phyloP scores from a whole-genome alignment of 2,888 invertebrate genomes.

The Pseudococcus jackbeardsleyi region DNA sequence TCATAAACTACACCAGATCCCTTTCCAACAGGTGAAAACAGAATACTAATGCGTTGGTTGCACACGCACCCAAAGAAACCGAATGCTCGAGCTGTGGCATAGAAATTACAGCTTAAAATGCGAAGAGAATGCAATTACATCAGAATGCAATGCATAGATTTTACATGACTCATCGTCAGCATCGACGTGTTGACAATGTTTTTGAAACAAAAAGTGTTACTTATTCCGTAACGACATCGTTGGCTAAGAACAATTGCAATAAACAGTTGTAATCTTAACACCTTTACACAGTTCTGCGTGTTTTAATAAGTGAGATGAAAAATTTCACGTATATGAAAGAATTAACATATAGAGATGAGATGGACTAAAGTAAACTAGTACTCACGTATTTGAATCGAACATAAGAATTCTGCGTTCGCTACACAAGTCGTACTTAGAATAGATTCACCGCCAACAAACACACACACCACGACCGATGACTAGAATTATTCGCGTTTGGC shows the following conservation, averaged over 20 bases:
- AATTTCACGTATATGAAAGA: slow-evolving; percentile 1
- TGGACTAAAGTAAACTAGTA: not conserved
- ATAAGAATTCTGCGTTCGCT: slow-evolving; percentile 40
- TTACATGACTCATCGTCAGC: slow-evolving; percentile 25
- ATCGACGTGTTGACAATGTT: slow-evolving; percentile 38
- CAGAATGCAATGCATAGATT: slow-evolving; percentile 4
- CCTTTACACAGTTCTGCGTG: not conserved
- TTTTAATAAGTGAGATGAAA: not conserved
- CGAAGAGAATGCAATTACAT: slow-evolving; percentile 9
- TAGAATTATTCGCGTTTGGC: not conserved
- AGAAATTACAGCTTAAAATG: not conserved
- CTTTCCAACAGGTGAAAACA: not conserved
- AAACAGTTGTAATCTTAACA: not conserved
- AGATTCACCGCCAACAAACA: slow-evolving; percentile 16
- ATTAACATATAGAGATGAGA: not conserved
- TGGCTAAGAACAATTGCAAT: not conserved
- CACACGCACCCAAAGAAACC: not conserved
- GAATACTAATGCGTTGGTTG: not conserved
- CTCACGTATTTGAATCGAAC: slow-evolving; percentile 48
- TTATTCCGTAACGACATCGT: slow-evolving; percentile 2
- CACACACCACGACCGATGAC: slow-evolving; percentile 15
- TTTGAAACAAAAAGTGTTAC: slow-evolving; percentile 35
- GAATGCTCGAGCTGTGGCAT: not conserved
- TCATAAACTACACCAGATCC: not conserved
- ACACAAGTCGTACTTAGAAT: not conserved